phyloP scores from a whole-genome alignment of 2,888 invertebrate genomes.

The Hemaris fuciformis region DNA sequence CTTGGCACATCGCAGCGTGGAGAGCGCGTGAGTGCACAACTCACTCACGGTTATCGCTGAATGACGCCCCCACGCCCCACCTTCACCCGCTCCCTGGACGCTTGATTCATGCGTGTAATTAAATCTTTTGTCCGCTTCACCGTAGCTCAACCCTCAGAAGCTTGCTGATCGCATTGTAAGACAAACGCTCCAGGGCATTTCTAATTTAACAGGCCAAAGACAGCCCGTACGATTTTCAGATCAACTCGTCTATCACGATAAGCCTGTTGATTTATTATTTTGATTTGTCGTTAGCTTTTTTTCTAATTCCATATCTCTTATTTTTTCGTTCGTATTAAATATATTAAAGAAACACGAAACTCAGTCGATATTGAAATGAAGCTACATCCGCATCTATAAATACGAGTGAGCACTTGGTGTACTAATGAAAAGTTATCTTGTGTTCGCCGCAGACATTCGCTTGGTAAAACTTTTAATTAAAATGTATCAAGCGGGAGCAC shows the following conservation, averaged over 20 bases:
- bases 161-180: constrained; percentile 59
- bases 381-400: neutral
- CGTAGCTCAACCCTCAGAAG: constrained; percentile 52
- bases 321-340: neutral
- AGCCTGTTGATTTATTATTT: constrained; percentile 4
- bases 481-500: constrained; percentile 64
- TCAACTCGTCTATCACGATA: constrained; percentile 7
- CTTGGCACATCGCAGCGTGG: constrained; percentile 47
- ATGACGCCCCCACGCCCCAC: constrained; percentile 40
- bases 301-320: neutral
- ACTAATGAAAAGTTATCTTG: constrained; percentile 51
- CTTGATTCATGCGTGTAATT: constrained; percentile 81
- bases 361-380: neutral
- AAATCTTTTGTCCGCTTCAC: constrained; percentile 75
- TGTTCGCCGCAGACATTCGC: constrained; percentile 54
- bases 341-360: neutral
- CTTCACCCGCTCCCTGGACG: constrained; percentile 45
- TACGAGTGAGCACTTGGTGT: constrained; percentile 13
- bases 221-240: constrained; percentile 14
- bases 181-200: constrained; percentile 55
- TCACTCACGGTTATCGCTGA: constrained; percentile 54
- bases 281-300: neutral
- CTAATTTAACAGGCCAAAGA: constrained; percentile 51
- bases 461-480: constrained; percentile 74
- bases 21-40: constrained; percentile 63